Evolutionary conservation across 2,888 invertebrate species (phyloP), one percentile per base, ranked within the genome.

Genomic region (Apeira syringaria): DNA sequence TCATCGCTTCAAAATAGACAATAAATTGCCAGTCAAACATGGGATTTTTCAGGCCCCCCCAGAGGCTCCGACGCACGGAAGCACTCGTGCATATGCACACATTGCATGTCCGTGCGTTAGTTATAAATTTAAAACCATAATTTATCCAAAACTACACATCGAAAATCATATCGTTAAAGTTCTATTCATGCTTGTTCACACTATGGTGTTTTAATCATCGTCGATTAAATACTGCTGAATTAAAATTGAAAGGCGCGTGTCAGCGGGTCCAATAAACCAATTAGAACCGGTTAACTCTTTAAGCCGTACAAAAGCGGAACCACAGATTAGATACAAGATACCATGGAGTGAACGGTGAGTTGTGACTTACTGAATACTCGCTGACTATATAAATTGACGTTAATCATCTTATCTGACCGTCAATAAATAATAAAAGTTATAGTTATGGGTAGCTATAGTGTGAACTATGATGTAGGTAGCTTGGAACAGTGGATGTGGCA

Each of bases 381-480:
- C 56, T 56, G 59, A 66, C 53, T 47, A 50, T 51, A 49, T 63
- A 53, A 65, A 68, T 65, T 61, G 62, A 54, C 61, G 63, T 75
- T 73, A 72, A 76, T 79, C 67, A 78, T 77, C 59, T 59, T 58
- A 70, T 67, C 64, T 58, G 51, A 51, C 56, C 45, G 50, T 59
- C 59, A 61, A 63, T 65, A 59, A 33, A 48, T 24, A 33, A 47
- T 24, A 7, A 33, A 3, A 12, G 6, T 12, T 13, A 7, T n/a
- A n/a, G n/a, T n/a, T n/a, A n/a, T n/a, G n/a, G n/a, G n/a, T n/a
- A n/a, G n/a, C n/a, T n/a, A n/a, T n/a, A n/a, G 41, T 47, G 36
- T 36, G 32, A 41, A 33, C 31, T 10, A 17, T 31, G 5, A 24
- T 11, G 30, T 12, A 20, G 5, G 6, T 24, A 7, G 1, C 30